phyloP scores from a whole-genome alignment of 2,797 vertebrate species.

The Urocyon cinereoargenteus region DNA sequence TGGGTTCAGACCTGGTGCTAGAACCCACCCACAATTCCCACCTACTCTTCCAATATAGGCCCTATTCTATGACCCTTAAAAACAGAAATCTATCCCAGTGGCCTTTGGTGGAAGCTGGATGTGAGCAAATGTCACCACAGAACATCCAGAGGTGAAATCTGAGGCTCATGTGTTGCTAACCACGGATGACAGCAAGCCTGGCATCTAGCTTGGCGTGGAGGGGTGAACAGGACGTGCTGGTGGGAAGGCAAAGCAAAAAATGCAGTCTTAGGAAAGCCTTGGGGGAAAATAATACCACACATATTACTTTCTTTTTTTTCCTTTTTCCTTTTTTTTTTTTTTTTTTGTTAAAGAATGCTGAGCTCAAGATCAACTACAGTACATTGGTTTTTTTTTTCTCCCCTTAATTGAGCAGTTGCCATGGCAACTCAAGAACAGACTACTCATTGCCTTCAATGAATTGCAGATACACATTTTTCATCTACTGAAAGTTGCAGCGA shows the following conservation, averaged over 20 bases:
- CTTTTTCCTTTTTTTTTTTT: not conserved
- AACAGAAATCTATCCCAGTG: not conserved
- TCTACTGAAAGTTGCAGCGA: constrained; percentile 61
- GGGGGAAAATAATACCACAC: not conserved
- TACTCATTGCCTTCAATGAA: constrained; percentile 85
- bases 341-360: not conserved
- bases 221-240: not conserved
- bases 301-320: not conserved
- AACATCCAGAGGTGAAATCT: not conserved
- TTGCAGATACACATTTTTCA: constrained; percentile 84
- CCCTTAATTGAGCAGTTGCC: constrained; percentile 87
- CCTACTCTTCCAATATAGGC: not conserved
- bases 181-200: not conserved
- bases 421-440: constrained; percentile 86
- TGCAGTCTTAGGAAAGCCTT: not conserved
- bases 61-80: not conserved
- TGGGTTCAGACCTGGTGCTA: not conserved
- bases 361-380: constrained; percentile 77
- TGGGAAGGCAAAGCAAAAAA: not conserved
- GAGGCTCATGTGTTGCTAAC: not conserved
- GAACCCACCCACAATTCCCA: not conserved
- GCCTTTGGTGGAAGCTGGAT: not conserved
- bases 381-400: constrained; percentile 81
- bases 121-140: not conserved
- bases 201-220: not conserved